phyloP scores from a whole-genome alignment of 2,888 invertebrate species.

The Microplitis deprimator region DNA sequence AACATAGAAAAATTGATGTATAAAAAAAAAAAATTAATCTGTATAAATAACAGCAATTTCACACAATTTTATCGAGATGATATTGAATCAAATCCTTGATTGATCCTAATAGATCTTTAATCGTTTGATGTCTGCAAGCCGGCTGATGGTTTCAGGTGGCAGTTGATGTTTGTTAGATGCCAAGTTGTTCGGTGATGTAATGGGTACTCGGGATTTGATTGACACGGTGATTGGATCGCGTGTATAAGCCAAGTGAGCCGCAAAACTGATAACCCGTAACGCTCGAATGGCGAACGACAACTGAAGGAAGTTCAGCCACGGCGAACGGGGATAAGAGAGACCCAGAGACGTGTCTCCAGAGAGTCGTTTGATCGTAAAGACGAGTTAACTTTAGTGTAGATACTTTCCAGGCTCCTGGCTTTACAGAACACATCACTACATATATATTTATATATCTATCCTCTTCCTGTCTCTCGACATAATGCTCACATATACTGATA shows the following conservation, averaged over 20 bases:
- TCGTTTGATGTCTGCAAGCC: not conserved
- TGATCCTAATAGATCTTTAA: not conserved
- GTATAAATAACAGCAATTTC: too few species aligned
- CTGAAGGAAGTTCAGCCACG: conserved; percentile 61
- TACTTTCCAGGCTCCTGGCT: conserved; percentile 37
- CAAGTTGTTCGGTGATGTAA: not conserved
- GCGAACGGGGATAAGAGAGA: conserved; percentile 58
- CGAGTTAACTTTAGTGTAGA: conserved; percentile 28
- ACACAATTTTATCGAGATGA: not conserved
- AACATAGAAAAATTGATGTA: too few species aligned
- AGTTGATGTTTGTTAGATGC: not conserved
- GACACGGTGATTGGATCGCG: conserved; percentile 29
- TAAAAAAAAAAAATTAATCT: too few species aligned
- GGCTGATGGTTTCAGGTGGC: not conserved
- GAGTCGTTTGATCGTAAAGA: conserved; percentile 44
- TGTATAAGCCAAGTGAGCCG: conserved; percentile 21
- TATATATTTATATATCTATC: not conserved
- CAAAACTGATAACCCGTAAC: conserved; percentile 50
- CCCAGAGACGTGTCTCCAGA: conserved; percentile 36
- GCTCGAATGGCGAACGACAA: conserved; percentile 64
- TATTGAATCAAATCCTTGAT: not conserved
- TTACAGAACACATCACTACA: not conserved
- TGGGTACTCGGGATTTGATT: conserved; percentile 12
- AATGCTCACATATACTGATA: not conserved
- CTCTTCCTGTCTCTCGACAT: conserved; percentile 10